Evolutionary conservation across 2,888 invertebrate genomes (phyloP).

Genomic region (Abscondita cerata): DNA sequence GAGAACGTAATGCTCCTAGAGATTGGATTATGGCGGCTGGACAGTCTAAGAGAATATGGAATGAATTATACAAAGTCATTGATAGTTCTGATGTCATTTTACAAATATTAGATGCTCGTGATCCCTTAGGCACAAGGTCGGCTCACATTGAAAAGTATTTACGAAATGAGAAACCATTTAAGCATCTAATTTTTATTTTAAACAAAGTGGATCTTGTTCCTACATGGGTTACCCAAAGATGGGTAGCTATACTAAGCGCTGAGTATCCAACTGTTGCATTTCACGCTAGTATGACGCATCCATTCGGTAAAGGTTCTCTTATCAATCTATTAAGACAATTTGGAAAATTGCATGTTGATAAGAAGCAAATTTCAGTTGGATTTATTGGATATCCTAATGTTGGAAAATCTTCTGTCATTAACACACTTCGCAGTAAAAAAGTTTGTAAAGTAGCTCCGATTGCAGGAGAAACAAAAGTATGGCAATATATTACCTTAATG

Average conservation of each 20-base stretch:
- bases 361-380: conserved; percentile 98
- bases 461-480: conserved; percentile 97
- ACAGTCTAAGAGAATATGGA: conserved; percentile 97
- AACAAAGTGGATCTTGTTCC: conserved; percentile 98
- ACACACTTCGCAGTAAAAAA: conserved; percentile 93
- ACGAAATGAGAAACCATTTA: conserved; percentile 93
- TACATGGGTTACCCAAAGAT: conserved; percentile 97
- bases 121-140: conserved; percentile 96
- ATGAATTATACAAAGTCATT: conserved; percentile 97
- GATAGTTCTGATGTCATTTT: conserved; percentile 98
- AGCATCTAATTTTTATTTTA: conserved; percentile 95
- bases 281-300: conserved; percentile 97
- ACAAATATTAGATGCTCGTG: conserved; percentile 95
- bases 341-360: conserved; percentile 91
- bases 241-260: conserved; percentile 92
- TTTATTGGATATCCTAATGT: conserved; percentile 99
- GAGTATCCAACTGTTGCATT: conserved; percentile 99
- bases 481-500: conserved; percentile 99
- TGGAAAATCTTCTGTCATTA: conserved; percentile 98
- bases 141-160: conserved; percentile 91
- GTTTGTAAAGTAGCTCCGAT: conserved; percentile 99
- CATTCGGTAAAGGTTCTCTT: conserved; percentile 97
- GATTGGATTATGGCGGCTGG: conserved; percentile 97
- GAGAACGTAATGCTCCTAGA: conserved; percentile 79
- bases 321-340: conserved; percentile 96